Evolutionary conservation across 53 echinoderm and acorn worm species (phyloP).

Genomic region (Temnopleurus reevesii): DNA sequence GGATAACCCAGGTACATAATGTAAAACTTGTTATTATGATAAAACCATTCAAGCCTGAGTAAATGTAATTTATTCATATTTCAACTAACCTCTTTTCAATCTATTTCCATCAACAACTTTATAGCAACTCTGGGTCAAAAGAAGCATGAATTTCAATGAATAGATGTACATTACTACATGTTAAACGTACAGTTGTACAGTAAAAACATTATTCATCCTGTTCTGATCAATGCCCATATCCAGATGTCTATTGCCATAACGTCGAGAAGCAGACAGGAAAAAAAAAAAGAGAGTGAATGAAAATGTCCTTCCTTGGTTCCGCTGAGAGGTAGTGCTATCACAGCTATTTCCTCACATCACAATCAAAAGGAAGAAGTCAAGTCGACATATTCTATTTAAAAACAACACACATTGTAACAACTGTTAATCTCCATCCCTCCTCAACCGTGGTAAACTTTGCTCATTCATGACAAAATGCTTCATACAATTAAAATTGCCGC

Average conservation of each 20-base stretch:
- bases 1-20: no score
- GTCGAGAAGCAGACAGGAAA: background rate
- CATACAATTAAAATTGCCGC: background rate
- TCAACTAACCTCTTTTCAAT: background rate
- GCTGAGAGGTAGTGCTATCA: conserved; percentile 7
- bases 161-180: no score
- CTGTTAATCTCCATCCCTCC: background rate
- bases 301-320: conserved; percentile 12
- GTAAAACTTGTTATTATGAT: no score
- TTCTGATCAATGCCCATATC: background rate
- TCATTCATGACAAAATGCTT: background rate
- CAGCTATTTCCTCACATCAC: conserved; percentile 34
- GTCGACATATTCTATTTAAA: conserved; percentile 17
- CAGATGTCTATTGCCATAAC: background rate
- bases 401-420: background rate
- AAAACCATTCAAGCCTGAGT: no score
- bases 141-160: no score
- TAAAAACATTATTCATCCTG: background rate
- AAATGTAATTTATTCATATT: no score
- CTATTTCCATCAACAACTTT: background rate
- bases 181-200: no score
- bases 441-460: background rate
- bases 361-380: conserved; percentile 9
- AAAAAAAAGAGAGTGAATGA: background rate
- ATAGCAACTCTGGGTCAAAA: no score